A percentile compares a stretch with the other conserved stretches of the same genome.
Conservation (phyloP, 2,797 vertebrate species). For the Anguilla anguilla region DNA sequence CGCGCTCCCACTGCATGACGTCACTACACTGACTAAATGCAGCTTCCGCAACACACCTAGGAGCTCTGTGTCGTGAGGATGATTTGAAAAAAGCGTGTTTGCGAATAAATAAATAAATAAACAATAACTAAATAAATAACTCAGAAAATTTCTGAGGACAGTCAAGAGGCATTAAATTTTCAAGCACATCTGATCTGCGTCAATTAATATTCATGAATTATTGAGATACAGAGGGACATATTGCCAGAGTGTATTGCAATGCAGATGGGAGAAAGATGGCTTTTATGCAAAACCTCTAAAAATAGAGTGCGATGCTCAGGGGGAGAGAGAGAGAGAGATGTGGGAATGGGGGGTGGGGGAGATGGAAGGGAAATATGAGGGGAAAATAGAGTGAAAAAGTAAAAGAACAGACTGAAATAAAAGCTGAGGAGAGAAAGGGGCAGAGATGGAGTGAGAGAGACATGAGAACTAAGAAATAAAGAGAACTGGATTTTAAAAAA, state of each 20-base stretch:
- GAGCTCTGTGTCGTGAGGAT: neutral
- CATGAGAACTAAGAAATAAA: neutral
- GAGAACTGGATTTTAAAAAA: neutral
- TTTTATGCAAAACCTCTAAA: conserved; percentile 35
- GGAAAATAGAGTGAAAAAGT: neutral
- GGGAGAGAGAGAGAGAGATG: neutral
- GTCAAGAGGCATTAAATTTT: conserved; percentile 37
- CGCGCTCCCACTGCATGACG: neutral
- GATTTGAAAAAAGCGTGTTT: conserved; percentile 19
- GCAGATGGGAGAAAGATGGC: conserved; percentile 33
- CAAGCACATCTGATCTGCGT: conserved; percentile 33
- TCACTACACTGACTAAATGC: neutral
- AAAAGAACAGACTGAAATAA: neutral
- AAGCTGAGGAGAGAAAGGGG: neutral
- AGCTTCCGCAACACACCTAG: neutral
- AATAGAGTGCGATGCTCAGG: conserved; percentile 22
- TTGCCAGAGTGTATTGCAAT: conserved; percentile 34
- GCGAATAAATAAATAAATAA: conserved; percentile 11
- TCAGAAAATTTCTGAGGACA: conserved; percentile 19
- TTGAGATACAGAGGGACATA: conserved; percentile 36
- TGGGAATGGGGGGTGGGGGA: neutral
- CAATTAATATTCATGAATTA: conserved; percentile 46
- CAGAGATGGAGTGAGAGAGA: neutral
- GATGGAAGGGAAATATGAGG: neutral
- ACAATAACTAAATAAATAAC: conserved; percentile 7